Percentiles rank a stretch among this genome's conserved stretches.
phyloP scores from a whole-genome alignment of 2,113 vertebrate genomes.

The Ardeotis arabs region DNA sequence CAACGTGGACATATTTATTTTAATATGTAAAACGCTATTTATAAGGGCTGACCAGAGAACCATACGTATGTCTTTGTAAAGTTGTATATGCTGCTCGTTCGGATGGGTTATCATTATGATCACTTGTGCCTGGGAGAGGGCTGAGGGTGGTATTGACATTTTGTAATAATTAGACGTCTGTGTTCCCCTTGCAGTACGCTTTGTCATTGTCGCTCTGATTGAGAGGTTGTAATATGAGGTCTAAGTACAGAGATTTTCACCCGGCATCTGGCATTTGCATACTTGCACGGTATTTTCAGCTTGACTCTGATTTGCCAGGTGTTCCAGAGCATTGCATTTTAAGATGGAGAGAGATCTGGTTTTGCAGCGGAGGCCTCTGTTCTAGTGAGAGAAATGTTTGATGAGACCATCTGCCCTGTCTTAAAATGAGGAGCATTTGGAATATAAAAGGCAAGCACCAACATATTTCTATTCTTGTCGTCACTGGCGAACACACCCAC shows the following conservation, averaged over 20 bases:
- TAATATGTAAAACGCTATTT: slow-evolving; percentile 91
- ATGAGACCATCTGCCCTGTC: not conserved
- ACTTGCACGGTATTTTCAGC: not conserved
- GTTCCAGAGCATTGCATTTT: not conserved
- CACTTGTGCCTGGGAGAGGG: slow-evolving; percentile 83
- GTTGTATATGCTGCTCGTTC: slow-evolving; percentile 85
- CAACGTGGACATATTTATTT: slow-evolving; percentile 88
- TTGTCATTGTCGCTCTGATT: slow-evolving; percentile 18
- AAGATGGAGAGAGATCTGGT: not conserved
- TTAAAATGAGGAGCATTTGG: not conserved
- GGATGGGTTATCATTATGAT: slow-evolving; percentile 76
- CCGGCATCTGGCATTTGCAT: not conserved
- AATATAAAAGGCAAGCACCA: not conserved
- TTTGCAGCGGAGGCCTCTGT: not conserved
- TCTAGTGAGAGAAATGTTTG: not conserved
- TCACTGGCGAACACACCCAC: not conserved
- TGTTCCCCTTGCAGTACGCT: slow-evolving; percentile 17
- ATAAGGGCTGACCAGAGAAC: slow-evolving; percentile 89
- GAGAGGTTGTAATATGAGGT: not conserved
- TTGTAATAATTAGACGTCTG: slow-evolving; percentile 53
- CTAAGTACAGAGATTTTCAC: not conserved
- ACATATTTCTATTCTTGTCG: not conserved
- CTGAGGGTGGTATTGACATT: slow-evolving; percentile 51
- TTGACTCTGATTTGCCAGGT: not conserved
- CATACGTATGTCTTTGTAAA: slow-evolving; percentile 74